Base-by-base conservation (phyloP, 2,797 vertebrate genomes). In the Crenuchus spilurus region DNA sequence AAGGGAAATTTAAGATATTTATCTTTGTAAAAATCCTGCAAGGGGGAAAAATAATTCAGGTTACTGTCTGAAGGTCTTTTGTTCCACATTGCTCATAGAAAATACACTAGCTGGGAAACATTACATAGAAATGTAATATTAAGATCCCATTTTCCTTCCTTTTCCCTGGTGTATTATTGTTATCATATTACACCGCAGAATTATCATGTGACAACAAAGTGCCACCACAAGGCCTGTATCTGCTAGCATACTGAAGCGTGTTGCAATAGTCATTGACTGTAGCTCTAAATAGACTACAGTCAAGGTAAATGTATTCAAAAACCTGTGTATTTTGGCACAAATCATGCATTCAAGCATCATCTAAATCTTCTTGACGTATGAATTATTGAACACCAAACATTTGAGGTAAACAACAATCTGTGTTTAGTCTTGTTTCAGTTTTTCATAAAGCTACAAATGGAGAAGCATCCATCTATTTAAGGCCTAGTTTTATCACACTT, bases 401-500 rank as follows among this genome's bases (percentile, higher is more conserved):
- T 46, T 1, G 14, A 30, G 41, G 41, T 18, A 46, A 48, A 14
- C 24, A 62, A 30, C 30, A 55, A 14, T 31, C 28, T 10, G 10
- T 55, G 0, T 31, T 55, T 33, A 42, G 41, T 62, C 33, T 31
- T 39, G 4, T 39, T 63, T 44, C 18, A 42, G 24, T n/a, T 2
- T 5, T 64, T 64, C 6, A 28, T 46, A 31, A 26, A 18, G 42
- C 16, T n/a, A 39, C 41, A 64, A 64, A 31, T 20, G 10, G 10
- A 16, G n/a, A 11, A 13, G 3, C 28, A 33, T 64, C n/a, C 9
- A 48, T 64, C 13, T 63, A 18, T 31, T 63, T 46, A 46, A 64
- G 26, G 13, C 20, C 3, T n/a, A 48, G n/a, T 26, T 48, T 64
- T 64, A 64, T 64, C 42, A 64, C 28, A 30, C 61, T 11, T 46